Evolutionary conservation across 1,140 invertebrate genomes (phyloP).

Genomic region (Formica selysi): DNA sequence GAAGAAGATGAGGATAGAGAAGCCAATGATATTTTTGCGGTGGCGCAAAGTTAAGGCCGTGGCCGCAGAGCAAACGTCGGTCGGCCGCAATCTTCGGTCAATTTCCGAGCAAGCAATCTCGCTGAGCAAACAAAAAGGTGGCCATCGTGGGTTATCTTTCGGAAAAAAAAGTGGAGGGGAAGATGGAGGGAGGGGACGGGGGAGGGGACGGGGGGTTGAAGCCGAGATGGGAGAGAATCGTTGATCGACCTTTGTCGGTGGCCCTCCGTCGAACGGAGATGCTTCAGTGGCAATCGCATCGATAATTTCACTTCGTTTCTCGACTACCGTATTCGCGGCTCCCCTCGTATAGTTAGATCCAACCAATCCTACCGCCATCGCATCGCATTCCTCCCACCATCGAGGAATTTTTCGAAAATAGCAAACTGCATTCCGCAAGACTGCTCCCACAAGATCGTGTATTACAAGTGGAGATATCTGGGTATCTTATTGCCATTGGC

Average conservation of each 20-base stretch:
- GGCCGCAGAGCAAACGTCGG: constrained; percentile 81
- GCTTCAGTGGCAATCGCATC: constrained; percentile 79
- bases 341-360: constrained; percentile 18
- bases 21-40: constrained; percentile 82
- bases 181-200: constrained; percentile 24
- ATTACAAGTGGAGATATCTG: not conserved
- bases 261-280: constrained; percentile 59
- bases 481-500: not conserved
- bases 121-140: constrained; percentile 81
- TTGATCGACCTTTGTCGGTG: constrained; percentile 78
- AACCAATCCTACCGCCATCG: constrained; percentile 45
- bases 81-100: constrained; percentile 83
- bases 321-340: constrained; percentile 61
- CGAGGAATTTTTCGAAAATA: constrained; percentile 58
- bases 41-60: constrained; percentile 77
- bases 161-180: constrained; percentile 58
- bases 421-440: constrained; percentile 45
- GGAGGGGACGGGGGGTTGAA: constrained; percentile 6
- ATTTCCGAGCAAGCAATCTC: constrained; percentile 81
- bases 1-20: constrained; percentile 59
- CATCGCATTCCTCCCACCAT: not conserved
- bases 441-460: not conserved
- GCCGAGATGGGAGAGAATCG: constrained; percentile 58
- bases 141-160: constrained; percentile 74
- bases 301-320: constrained; percentile 78